Percentiles rank a stretch among this genome's conserved stretches.
Conservation (phyloP, 2,888 invertebrate genomes). For the Exocentrus adspersus region DNA sequence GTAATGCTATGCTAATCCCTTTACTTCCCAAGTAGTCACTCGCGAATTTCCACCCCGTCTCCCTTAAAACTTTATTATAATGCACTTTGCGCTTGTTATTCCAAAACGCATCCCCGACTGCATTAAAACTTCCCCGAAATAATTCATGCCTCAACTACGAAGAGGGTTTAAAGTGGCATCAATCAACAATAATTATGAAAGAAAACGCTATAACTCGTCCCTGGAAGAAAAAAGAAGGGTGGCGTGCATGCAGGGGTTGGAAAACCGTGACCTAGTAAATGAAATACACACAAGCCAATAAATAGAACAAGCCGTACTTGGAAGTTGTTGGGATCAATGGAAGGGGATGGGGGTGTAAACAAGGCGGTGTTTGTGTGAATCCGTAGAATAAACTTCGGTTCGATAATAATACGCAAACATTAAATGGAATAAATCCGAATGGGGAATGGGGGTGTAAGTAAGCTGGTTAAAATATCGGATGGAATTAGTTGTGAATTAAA, state of each 20-base stretch:
- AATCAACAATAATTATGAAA: slow-evolving; percentile 1
- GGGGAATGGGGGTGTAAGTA: too few species aligned
- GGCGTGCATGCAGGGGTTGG: slow-evolving; percentile 19
- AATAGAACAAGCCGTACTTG: slow-evolving; percentile 11
- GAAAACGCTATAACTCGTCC: neutral
- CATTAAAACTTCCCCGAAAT: slow-evolving; percentile 7
- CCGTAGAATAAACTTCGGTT: neutral
- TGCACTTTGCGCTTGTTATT: slow-evolving; percentile 11
- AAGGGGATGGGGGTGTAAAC: neutral
- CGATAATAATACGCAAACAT: neutral
- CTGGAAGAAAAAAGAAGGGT: neutral
- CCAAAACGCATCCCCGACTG: slow-evolving; percentile 4
- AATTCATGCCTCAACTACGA: neutral
- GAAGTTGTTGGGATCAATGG: slow-evolving; percentile 5
- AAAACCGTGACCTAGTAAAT: slow-evolving; percentile 29
- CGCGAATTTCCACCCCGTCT: neutral
- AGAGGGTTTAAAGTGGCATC: slow-evolving; percentile 10
- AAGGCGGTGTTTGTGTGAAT: neutral
- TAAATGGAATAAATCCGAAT: neutral
- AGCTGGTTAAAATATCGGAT: neutral
- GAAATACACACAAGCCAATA: slow-evolving; percentile 2
- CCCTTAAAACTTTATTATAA: neutral
- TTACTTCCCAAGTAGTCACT: neutral
- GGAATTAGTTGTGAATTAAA: neutral
- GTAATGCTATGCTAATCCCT: slow-evolving; percentile 1